Percentiles rank a stretch among this genome's conserved stretches.
Evolutionary conservation across 2,113 vertebrate genomes (phyloP).

Genomic region (Ictalurus furcatus): DNA sequence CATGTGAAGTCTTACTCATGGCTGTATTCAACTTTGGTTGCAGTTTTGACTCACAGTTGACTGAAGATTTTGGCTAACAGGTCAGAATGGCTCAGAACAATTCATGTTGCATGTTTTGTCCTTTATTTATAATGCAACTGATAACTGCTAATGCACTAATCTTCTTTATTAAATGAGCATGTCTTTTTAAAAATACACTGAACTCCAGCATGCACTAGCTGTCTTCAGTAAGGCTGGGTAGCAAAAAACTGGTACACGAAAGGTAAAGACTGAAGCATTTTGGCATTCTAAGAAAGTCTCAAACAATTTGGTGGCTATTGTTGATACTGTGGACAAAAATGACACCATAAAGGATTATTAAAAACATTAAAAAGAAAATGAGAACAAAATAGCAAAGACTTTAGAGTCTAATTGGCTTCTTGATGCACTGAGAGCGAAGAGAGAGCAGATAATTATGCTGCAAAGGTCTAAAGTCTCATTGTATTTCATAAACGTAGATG

Average conservation of each 20-base stretch:
- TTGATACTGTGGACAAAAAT: not conserved
- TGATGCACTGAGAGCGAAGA: not conserved
- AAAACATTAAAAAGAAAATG: not conserved
- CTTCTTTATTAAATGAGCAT: not conserved
- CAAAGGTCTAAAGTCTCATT: not conserved
- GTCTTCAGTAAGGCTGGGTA: not conserved
- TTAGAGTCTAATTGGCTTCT: not conserved
- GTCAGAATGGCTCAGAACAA: constrained; percentile 29
- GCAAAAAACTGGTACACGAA: not conserved
- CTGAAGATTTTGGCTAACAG: not conserved
- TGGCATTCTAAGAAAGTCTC: not conserved
- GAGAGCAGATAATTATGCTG: not conserved
- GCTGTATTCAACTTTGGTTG: not conserved
- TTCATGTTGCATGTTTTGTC: not conserved
- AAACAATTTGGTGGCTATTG: not conserved
- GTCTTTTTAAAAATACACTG: not conserved
- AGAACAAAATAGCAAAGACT: not conserved
- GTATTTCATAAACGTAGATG: not conserved
- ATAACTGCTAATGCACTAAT: constrained; percentile 23
- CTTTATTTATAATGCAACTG: not conserved
- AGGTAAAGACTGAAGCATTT: not conserved
- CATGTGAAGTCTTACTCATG: constrained; percentile 25
- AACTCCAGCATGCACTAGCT: not conserved
- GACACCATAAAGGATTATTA: not conserved
- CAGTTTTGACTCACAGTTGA: not conserved